Evolutionary conservation across 2,888 invertebrate genomes (phyloP).

Genomic region (Meandrusa payeni): DNA sequence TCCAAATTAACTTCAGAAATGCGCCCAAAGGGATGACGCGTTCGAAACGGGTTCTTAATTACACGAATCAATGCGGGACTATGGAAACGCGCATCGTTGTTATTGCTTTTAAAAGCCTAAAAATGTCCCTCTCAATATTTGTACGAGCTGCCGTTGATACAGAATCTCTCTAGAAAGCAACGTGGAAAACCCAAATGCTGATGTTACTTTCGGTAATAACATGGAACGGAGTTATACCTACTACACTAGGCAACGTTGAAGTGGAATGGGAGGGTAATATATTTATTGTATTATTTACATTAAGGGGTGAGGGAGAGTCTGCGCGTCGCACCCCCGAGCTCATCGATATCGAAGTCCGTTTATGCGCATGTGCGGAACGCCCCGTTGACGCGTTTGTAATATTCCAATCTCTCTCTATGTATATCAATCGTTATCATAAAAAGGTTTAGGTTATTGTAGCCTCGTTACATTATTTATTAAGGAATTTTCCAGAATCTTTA

Average conservation of each 20-base stretch:
- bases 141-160: background rate
- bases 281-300: slow-evolving; percentile 74
- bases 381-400: slow-evolving; percentile 52
- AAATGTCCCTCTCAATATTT: background rate
- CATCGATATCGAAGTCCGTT: slow-evolving; percentile 55
- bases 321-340: slow-evolving; percentile 47
- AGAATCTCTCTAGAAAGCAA: background rate
- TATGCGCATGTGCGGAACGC: slow-evolving; percentile 71
- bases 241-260: slow-evolving; percentile 54
- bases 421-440: slow-evolving; percentile 68
- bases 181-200: too few relatives aligned
- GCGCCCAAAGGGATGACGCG: background rate
- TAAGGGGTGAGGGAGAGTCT: slow-evolving; percentile 52
- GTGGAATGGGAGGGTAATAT: slow-evolving; percentile 64
- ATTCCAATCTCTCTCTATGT: slow-evolving; percentile 72
- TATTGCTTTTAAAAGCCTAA: background rate
- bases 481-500: too few relatives aligned
- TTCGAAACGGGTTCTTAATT: background rate
- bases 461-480: slow-evolving; percentile 32
- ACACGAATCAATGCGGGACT: slow-evolving; percentile 1
- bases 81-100: background rate
- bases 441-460: slow-evolving; percentile 47
- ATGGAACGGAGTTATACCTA: slow-evolving; percentile 30
- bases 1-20: too few relatives aligned
- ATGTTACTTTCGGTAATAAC: background rate